Percentiles rank a stretch among this genome's conserved stretches.
Conservation (phyloP, 1,140 invertebrate species). For the Chironomus tepperi region DNA sequence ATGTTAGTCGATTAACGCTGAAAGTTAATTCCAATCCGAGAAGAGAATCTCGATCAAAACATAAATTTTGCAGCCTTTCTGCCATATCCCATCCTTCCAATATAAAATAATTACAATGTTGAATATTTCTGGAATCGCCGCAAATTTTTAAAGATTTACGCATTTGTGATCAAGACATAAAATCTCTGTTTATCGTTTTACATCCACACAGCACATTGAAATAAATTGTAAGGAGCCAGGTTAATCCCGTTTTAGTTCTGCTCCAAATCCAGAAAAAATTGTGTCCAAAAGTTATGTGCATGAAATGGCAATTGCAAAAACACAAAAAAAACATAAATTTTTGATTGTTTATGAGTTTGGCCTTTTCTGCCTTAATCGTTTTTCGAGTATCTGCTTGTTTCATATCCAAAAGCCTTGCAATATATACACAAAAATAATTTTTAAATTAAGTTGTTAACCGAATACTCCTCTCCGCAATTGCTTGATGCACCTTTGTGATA, state of each 20-base stretch:
- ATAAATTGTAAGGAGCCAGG: neutral
- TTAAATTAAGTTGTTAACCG: neutral
- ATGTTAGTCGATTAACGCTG: too few species aligned
- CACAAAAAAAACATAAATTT: neutral
- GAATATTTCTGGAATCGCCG: too few species aligned
- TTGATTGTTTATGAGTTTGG: conserved; percentile 13
- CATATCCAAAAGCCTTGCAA: too few species aligned
- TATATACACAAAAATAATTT: neutral
- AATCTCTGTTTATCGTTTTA: too few species aligned
- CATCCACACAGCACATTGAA: neutral
- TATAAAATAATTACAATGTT: too few species aligned
- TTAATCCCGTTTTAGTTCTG: neutral
- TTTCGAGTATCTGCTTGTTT: too few species aligned
- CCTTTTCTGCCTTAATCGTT: neutral
- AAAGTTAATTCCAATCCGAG: too few species aligned
- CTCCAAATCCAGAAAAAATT: neutral
- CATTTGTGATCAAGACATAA: too few species aligned
- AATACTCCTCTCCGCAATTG: neutral
- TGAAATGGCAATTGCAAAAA: neutral
- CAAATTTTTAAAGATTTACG: too few species aligned
- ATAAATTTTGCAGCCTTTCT: too few species aligned
- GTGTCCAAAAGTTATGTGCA: neutral
- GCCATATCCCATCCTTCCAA: too few species aligned
- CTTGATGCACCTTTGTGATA: neutral
- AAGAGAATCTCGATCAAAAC: too few species aligned